Evolutionary conservation across 2,797 vertebrate genomes (phyloP).

Genomic region (Luscinia megarhynchos): DNA sequence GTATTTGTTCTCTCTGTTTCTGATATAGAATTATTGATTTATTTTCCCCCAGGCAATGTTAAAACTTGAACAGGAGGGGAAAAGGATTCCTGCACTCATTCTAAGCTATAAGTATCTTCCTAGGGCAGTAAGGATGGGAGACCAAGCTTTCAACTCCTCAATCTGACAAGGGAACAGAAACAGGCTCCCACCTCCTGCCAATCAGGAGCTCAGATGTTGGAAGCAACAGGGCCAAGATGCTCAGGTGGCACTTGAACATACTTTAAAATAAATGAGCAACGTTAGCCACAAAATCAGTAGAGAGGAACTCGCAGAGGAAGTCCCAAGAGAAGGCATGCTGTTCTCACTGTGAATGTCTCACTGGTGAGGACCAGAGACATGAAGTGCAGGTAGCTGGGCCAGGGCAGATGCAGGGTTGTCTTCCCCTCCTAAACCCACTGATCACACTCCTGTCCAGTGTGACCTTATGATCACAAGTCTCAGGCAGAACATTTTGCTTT

Average conservation of each 20-base stretch:
- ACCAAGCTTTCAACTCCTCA: not conserved
- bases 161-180: not conserved
- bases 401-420: not conserved
- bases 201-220: not conserved
- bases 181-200: not conserved
- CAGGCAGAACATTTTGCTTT: not conserved
- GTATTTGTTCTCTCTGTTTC: not conserved
- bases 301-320: not conserved
- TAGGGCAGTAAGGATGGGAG: not conserved
- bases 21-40: not conserved
- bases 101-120: not conserved
- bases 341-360: not conserved
- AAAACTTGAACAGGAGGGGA: not conserved
- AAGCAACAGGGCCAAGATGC: not conserved
- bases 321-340: not conserved
- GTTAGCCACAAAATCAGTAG: not conserved
- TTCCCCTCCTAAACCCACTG: not conserved
- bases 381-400: not conserved
- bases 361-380: not conserved
- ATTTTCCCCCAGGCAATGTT: not conserved
- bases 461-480: not conserved
- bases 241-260: not conserved
- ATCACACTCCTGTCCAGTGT: not conserved
- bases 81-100: not conserved
- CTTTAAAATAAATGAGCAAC: not conserved